Evolutionary conservation across 2,113 vertebrate species (phyloP), one percentile per base, ranked within the genome.

Genomic region (Lutjanus erythropterus): DNA sequence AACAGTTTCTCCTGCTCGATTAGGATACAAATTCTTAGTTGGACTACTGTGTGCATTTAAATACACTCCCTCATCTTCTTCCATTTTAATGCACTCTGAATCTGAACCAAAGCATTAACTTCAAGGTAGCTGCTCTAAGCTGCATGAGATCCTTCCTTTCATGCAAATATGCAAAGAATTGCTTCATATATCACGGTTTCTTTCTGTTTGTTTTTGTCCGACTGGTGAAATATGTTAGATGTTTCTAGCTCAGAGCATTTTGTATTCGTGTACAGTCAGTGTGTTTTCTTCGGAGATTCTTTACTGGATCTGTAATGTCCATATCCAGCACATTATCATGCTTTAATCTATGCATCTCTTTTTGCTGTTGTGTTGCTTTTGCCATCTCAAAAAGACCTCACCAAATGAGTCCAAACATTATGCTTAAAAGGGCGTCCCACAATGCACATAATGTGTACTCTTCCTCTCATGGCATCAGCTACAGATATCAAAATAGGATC

Each of bases 141-240:
- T 85, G 86, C 86, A 85, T 88, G 89, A 62, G 75, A 83, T 52
- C 5, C 86, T 81, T 86, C 41, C 73, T 88, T 85, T 88, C 82
- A 87, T 87, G 91, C 84, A 86, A 83, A 91, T 94, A 93, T 91
- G 91, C 90, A 94, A 91, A 85, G 39, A 91, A 87, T 71, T 44
- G 73, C 80, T 88, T 81, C 35, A 53, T 80, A 6, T 55, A 39
- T 79, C 56, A 62, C 15, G 7, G 29, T 70, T 71, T 68, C 39
- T 70, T 71, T 68, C 39, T 46, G 16, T 87, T 60, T 69, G 42
- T 73, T 80, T 70, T 56, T 42, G 33, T 84, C 59, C 42, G 18
- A 15, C 56, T 46, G 27, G 44, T 86, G 67, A 70, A 60, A 71
- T 49, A 2, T 47, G 49, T 69, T 55, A 0, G 23, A 65, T 58